Evolutionary conservation across 2,113 vertebrate species (phyloP), one percentile per base, ranked within the genome.

Genomic region (Stomatorhinus ivindoensis): DNA sequence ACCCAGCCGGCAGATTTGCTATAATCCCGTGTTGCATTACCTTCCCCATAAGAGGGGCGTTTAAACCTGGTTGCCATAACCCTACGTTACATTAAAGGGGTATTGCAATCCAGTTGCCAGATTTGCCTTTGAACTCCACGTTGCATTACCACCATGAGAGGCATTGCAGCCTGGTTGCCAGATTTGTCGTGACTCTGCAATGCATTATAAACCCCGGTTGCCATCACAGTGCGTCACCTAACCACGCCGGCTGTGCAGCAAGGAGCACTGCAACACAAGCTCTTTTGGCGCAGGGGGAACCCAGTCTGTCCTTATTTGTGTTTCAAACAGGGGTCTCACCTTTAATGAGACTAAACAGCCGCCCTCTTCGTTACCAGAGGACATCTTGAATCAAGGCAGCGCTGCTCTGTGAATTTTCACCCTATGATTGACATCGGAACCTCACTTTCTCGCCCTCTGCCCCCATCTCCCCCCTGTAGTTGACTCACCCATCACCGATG

Each of bases 321-420:
- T 93, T 90, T 91, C 92, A 92, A 89, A 86, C 90, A 88, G 51
- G 88, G 90, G 91, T 88, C 93, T 94, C 92, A 93, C 91, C 92
- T 94, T 91, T 92, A 92, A 92, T 92, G 94, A 94, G 92, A 92
- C 88, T 91, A 93, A 92, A 91, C 93, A 94, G 93, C 92, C 91
- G 15, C 89, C 10, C n/a, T 88, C 89, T 92, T 91, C 93, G 90
- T 94, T 92, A 91, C 91, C 73, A 91, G 92, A 91, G 94, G 91
- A 94, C 93, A 83, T 91, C 91, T 91, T 91, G 92, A 90, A 89
- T 94, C 92, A 93, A 55, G 76, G 4, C 31, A 31, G 3, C 44
- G 10, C 48, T 15, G 50, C 8, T 76, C 73, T 58, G 88, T 58
- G 51, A 84, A 55, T 89, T 89, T 73, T 89, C 69, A 89, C 27